A percentile compares a stretch with the other conserved stretches of the same genome.
phyloP scores from a whole-genome alignment of 2,888 invertebrate genomes.

The Sialis fuliginosa region DNA sequence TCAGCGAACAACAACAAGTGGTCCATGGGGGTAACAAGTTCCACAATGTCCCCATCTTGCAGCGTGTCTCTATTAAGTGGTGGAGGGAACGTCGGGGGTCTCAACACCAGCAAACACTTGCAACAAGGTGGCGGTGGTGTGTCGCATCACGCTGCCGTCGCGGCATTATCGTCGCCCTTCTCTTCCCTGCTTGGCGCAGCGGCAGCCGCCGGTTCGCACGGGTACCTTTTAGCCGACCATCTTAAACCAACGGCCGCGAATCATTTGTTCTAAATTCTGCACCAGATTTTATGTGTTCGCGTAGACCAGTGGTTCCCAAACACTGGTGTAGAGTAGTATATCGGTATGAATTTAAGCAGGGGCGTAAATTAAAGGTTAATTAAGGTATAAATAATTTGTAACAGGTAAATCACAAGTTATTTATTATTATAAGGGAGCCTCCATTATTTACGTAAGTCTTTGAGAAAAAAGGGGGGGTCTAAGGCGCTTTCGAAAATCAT shows the following conservation, averaged over 20 bases:
- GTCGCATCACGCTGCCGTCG: constrained; percentile 43
- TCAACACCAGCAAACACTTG: constrained; percentile 7
- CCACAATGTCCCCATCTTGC: constrained; percentile 21
- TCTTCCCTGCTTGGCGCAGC: constrained; percentile 36
- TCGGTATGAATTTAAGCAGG: too few species aligned
- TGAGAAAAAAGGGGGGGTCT: too few species aligned
- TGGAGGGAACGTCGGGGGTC: constrained; percentile 24
- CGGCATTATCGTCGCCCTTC: constrained; percentile 39
- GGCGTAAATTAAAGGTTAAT: too few species aligned
- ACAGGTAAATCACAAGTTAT: too few species aligned
- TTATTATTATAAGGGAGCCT: too few species aligned
- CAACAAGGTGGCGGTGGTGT: constrained; percentile 10
- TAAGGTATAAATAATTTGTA: too few species aligned
- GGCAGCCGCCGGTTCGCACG: constrained; percentile 28
- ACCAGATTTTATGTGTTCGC: too few species aligned
- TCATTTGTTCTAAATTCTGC: constrained; percentile 38
- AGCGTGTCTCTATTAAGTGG: constrained; percentile 25
- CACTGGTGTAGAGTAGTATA: too few species aligned
- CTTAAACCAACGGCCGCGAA: constrained; percentile 40
- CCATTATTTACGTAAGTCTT: too few species aligned
- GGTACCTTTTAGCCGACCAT: constrained; percentile 42
- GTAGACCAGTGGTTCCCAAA: too few species aligned
- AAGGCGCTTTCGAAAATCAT: too few species aligned
- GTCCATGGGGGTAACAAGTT: constrained; percentile 18
- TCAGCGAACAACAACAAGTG: constrained; percentile 29